A percentile compares a stretch with the other conserved stretches of the same genome.
Evolutionary conservation across 2,113 vertebrate genomes (phyloP).

Genomic region (Sceloporus tristichus): DNA sequence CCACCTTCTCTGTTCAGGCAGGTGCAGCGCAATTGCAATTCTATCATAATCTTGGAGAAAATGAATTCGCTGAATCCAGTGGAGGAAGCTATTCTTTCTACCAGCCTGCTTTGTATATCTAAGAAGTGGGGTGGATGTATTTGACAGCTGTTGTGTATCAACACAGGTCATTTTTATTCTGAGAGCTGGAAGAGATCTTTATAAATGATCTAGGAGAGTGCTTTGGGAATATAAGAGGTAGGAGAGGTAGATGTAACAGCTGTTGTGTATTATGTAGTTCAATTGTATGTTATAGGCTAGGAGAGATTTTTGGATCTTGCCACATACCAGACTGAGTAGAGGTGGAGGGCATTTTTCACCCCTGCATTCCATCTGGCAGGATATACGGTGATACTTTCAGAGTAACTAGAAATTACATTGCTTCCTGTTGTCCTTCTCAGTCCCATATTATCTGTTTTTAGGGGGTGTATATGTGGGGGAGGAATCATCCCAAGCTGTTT

Average conservation of each 20-base stretch:
- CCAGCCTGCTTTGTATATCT: background rate
- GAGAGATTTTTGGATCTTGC: background rate
- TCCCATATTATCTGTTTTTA: too few relatives aligned
- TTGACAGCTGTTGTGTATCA: background rate
- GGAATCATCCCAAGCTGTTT: too few relatives aligned
- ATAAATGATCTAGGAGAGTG: background rate
- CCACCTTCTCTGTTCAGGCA: background rate
- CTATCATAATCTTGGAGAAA: background rate
- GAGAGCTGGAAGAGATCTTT: too few relatives aligned
- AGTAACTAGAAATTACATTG: too few relatives aligned
- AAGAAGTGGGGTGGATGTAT: background rate
- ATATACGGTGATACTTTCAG: too few relatives aligned
- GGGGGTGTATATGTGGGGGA: too few relatives aligned
- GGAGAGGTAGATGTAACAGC: background rate
- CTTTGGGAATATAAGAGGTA: background rate
- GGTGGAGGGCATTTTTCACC: too few relatives aligned
- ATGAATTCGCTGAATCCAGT: background rate
- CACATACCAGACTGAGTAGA: background rate
- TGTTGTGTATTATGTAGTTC: background rate
- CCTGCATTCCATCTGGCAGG: too few relatives aligned
- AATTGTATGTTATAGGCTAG: background rate
- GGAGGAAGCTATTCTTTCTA: background rate
- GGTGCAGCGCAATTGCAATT: background rate
- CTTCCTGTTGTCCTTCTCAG: too few relatives aligned
- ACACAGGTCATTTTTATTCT: background rate